These are phyloP conservation scores for Xenopus borealis DNA, from an alignment of 2,113 vertebrate species.

Conservation along the genomic window DNA sequence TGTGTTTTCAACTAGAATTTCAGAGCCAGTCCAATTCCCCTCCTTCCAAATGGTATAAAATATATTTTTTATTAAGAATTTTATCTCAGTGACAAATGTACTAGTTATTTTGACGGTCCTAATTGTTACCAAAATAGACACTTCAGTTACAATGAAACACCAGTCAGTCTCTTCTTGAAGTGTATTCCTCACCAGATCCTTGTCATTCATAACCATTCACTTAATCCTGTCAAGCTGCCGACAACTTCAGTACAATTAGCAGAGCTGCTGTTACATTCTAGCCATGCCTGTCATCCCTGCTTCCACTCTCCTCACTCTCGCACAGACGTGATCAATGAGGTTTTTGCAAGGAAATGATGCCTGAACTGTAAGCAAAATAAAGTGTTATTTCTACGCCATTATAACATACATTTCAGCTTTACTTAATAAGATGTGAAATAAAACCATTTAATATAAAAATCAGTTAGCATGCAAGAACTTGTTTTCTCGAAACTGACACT, in stretches of 20 bases:
- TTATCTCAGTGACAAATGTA: too few relatives aligned
- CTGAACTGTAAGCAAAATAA: neutral
- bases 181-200: neutral
- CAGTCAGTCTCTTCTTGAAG: neutral
- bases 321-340: neutral
- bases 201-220: constrained; percentile 12
- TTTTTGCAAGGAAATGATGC: constrained; percentile 1
- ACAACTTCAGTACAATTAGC: constrained; percentile 17
- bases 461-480: too few relatives aligned
- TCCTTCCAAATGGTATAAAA: too few relatives aligned
- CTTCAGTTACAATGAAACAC: neutral
- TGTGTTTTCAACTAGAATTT: too few relatives aligned
- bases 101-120: neutral
- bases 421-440: too few relatives aligned
- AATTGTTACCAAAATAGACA: neutral
- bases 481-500: too few relatives aligned
- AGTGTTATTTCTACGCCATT: too few relatives aligned
- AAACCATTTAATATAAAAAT: too few relatives aligned
- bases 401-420: too few relatives aligned
- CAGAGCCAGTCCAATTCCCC: too few relatives aligned
- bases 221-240: constrained; percentile 16
- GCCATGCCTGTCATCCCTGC: constrained; percentile 3
- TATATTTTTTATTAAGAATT: too few relatives aligned
- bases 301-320: neutral
- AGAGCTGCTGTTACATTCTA: neutral